A percentile compares a stretch with the other conserved stretches of the same genome.
phyloP scores from a whole-genome alignment of 2,888 invertebrate genomes.

The Labia minor region DNA sequence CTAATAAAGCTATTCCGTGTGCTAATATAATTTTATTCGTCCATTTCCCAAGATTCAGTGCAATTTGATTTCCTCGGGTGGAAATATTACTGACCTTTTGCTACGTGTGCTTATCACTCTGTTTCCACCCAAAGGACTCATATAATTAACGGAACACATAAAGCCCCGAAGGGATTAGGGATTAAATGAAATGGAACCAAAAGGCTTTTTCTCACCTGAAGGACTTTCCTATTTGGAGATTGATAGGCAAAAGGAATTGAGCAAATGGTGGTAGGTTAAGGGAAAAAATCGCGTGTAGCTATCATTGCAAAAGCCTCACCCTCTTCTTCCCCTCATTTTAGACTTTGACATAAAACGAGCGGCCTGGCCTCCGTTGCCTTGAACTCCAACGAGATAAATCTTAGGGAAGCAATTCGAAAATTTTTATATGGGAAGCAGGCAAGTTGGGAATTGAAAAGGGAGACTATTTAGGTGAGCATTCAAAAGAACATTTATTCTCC shows the following conservation, averaged over 20 bases:
- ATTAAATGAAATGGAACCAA: conserved; percentile 13
- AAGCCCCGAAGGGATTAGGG: background rate
- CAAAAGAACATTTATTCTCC: conserved; percentile 8
- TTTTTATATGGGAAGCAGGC: background rate
- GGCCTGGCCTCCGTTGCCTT: background rate
- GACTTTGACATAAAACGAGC: conserved; percentile 1
- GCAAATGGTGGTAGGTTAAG: background rate
- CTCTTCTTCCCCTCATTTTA: no score
- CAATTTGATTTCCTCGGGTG: background rate
- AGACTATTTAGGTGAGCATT: background rate
- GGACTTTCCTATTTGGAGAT: background rate
- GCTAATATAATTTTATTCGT: conserved; percentile 3
- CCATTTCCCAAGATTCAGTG: background rate
- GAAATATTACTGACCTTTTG: background rate
- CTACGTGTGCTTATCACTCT: background rate
- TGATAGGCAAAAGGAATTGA: conserved; percentile 8
- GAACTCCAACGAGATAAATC: background rate
- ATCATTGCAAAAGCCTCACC: background rate
- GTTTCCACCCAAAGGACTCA: conserved; percentile 3
- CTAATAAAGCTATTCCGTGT: no score
- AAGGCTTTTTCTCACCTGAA: conserved; percentile 13
- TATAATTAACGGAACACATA: conserved; percentile 8
- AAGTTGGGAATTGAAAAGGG: background rate
- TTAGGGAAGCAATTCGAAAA: conserved; percentile 8
- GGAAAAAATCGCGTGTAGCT: background rate